These are phyloP conservation scores for Capreolus pygargus DNA, from an alignment of 2,113 vertebrate genomes.

Conservation along the genomic window DNA sequence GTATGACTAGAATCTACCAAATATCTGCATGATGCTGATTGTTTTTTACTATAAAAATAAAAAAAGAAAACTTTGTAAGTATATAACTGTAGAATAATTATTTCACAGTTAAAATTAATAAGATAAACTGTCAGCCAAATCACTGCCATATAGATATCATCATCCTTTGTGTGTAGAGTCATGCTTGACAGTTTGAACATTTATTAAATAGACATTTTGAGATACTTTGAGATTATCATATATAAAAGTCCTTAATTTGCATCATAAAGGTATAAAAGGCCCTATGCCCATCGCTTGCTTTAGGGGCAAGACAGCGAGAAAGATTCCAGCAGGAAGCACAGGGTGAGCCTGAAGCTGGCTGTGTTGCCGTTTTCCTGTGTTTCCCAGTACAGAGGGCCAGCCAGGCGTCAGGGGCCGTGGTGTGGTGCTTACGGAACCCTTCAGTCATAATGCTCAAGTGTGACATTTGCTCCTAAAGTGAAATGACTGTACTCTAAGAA, in stretches of 20 bases:
- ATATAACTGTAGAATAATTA: not conserved
- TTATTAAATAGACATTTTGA: not conserved
- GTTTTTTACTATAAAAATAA: not conserved
- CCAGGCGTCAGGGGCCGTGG: fast-evolving
- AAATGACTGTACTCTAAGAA: not conserved
- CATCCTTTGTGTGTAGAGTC: not conserved
- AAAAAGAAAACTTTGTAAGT: not conserved
- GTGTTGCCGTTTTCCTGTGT: fast-evolving
- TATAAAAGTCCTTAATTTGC: not conserved
- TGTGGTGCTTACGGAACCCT: fast-evolving
- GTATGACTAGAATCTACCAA: not conserved
- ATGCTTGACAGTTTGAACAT: not conserved
- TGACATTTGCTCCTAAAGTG: not conserved
- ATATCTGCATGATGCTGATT: not conserved
- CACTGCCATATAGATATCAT: not conserved
- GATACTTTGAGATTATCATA: not conserved
- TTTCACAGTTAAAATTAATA: not conserved
- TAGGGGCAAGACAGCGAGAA: not conserved
- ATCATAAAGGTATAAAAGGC: not conserved
- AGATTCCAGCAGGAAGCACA: not conserved
- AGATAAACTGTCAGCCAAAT: not conserved
- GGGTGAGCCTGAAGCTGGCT: not conserved
- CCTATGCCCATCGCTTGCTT: not conserved
- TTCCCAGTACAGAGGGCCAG: not conserved
- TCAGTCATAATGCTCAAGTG: not conserved